Percentiles rank a stretch among this genome's conserved stretches.
Conservation (phyloP, 2,113 vertebrate genomes). For the Lagopus leucura region DNA sequence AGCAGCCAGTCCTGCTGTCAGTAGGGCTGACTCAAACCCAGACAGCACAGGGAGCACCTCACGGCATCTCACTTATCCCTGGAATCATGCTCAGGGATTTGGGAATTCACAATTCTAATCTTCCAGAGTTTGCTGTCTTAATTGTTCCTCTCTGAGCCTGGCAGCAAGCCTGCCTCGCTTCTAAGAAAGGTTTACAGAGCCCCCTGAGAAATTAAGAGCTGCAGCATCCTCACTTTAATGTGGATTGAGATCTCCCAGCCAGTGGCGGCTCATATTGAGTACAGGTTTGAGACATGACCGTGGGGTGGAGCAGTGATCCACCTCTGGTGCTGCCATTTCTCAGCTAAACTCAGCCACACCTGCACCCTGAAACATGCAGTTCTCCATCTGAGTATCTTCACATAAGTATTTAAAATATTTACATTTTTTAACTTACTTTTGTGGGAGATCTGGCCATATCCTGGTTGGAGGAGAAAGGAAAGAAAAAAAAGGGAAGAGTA, state of each 20-base stretch:
- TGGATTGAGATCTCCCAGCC: background rate
- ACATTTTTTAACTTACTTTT: constrained; percentile 88
- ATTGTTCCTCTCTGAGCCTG: constrained; percentile 24
- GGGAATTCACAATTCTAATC: constrained; percentile 27
- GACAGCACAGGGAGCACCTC: background rate
- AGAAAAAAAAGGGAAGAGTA: background rate
- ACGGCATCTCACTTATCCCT: fast-evolving
- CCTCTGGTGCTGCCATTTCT: background rate
- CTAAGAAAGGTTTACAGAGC: background rate
- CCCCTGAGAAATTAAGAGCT: constrained; percentile 56
- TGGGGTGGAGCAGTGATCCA: background rate
- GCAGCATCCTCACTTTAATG: constrained; percentile 38
- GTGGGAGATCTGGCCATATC: constrained; percentile 89
- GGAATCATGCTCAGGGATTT: background rate
- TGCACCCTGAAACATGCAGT: background rate
- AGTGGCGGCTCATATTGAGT: background rate
- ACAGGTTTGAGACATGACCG: background rate
- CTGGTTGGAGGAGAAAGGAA: constrained; percentile 66
- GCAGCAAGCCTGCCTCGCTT: constrained; percentile 17
- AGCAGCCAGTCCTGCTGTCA: background rate
- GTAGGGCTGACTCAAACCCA: background rate
- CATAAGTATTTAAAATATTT: constrained; percentile 10
- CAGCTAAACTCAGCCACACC: background rate
- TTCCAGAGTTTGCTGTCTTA: constrained; percentile 20
- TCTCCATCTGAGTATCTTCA: background rate